Evolutionary conservation across 2,888 invertebrate species (phyloP).

Genomic region (Orchesellides sinensis): DNA sequence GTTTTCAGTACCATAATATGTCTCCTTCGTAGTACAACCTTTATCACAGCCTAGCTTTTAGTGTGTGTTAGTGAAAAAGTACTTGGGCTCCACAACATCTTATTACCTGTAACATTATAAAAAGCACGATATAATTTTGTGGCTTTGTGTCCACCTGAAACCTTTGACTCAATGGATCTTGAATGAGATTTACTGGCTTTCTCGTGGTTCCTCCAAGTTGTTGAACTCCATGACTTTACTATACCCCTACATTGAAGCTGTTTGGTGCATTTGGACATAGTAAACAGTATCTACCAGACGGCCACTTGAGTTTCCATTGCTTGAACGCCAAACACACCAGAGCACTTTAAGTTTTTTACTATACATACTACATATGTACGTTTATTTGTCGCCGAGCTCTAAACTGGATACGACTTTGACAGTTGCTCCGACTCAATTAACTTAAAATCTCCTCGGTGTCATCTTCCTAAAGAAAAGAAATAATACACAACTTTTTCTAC

Average conservation of each 20-base stretch:
- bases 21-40: too few species aligned
- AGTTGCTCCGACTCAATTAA: not conserved
- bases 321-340: not conserved
- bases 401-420: not conserved
- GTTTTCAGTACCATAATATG: too few species aligned
- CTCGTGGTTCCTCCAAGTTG: conserved; percentile 34
- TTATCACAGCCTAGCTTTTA: not conserved
- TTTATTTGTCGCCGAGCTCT: not conserved
- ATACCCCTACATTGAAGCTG: not conserved
- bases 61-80: not conserved
- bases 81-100: conserved; percentile 12
- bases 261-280: not conserved
- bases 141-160: conserved; percentile 38
- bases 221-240: not conserved
- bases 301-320: too few species aligned
- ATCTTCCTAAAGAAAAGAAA: too few species aligned
- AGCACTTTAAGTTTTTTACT: not conserved
- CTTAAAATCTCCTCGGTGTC: conserved; percentile 4
- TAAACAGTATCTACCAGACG: too few species aligned
- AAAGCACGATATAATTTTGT: conserved; percentile 21
- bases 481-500: too few species aligned
- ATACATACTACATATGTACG: not conserved
- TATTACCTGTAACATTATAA: conserved; percentile 28
- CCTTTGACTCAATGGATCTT: conserved; percentile 51
- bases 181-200: conserved; percentile 57